A percentile compares a stretch with the other conserved stretches of the same genome.
These are phyloP conservation scores for Pollenia angustigena DNA, from an alignment of 2,888 invertebrate species.

Conservation along the genomic window DNA sequence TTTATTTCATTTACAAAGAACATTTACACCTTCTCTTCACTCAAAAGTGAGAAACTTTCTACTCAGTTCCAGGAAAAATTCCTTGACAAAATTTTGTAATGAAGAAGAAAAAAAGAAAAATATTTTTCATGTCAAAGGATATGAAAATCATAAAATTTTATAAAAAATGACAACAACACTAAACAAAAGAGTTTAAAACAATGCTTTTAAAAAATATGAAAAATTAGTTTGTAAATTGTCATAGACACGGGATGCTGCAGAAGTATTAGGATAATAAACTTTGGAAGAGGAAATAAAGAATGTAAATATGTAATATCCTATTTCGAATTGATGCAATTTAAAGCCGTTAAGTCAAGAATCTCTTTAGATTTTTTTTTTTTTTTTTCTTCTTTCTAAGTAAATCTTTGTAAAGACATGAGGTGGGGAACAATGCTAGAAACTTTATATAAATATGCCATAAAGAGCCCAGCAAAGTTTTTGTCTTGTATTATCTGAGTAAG, in stretches of 20 bases:
- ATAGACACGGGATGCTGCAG: slow-evolving; percentile 15
- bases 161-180: slow-evolving; percentile 43
- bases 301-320: neutral
- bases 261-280: neutral
- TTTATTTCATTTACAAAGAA: slow-evolving; percentile 32
- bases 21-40: slow-evolving; percentile 18
- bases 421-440: neutral
- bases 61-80: neutral
- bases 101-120: neutral
- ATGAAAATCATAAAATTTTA: slow-evolving; percentile 36
- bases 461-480: neutral
- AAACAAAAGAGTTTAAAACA: neutral
- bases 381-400: neutral
- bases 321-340: slow-evolving; percentile 45
- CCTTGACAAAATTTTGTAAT: neutral
- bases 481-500: no score
- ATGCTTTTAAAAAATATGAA: slow-evolving; percentile 24
- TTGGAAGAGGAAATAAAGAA: neutral
- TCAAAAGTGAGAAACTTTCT: neutral
- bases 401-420: slow-evolving; percentile 1
- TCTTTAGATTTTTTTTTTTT: slow-evolving; percentile 16
- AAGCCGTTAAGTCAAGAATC: slow-evolving; percentile 68
- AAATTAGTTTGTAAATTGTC: slow-evolving; percentile 41
- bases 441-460: neutral
- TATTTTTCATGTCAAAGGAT: slow-evolving; percentile 47